These are phyloP conservation scores for Pachymerium ferrugineum DNA, from an alignment of 2,888 invertebrate species.

Conservation along the genomic window DNA sequence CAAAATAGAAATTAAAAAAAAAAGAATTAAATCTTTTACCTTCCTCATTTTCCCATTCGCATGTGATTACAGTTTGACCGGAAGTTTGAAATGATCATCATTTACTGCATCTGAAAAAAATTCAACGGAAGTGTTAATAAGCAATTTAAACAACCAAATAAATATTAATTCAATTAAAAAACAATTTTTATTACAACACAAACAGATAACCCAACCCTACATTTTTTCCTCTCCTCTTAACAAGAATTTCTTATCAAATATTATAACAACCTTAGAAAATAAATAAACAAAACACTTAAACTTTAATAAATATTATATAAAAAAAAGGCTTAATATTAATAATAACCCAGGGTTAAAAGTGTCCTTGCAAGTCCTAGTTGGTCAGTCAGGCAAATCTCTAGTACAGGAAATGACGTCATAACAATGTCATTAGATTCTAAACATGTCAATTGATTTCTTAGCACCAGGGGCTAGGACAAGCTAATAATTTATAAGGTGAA, in stretches of 20 bases:
- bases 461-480: not conserved
- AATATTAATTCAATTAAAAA: too few species aligned
- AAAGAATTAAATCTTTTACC: too few species aligned
- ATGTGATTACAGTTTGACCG: not conserved
- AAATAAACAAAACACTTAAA: not conserved
- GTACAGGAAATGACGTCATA: not conserved
- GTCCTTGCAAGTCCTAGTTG: conserved; percentile 5
- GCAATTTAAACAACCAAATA: too few species aligned
- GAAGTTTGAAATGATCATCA: not conserved
- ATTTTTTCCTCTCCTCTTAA: too few species aligned
- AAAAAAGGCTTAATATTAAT: too few species aligned
- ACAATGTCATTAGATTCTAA: not conserved
- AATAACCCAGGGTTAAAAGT: not conserved
- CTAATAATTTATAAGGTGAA: not conserved
- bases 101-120: too few species aligned
- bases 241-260: too few species aligned
- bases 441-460: not conserved
- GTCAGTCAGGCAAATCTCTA: not conserved
- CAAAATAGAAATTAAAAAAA: too few species aligned
- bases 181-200: too few species aligned
- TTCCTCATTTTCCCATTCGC: too few species aligned
- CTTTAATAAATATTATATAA: not conserved
- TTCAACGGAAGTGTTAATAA: not conserved
- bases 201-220: too few species aligned
- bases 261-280: not conserved